Percentiles rank a stretch among this genome's conserved stretches.
Conservation (phyloP, 2,888 invertebrate genomes). For the Sepioteuthis lessoniana region DNA sequence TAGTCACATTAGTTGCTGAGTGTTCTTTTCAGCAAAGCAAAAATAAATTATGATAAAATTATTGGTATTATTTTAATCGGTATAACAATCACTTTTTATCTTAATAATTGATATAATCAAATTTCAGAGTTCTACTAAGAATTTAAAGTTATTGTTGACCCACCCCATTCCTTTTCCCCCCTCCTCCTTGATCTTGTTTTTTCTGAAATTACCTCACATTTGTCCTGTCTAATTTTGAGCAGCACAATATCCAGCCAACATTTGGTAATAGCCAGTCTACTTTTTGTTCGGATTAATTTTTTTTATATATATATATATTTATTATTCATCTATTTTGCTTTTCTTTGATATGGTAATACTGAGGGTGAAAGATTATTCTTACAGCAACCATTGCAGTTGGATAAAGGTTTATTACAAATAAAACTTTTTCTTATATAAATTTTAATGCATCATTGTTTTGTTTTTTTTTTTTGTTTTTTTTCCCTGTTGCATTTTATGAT, state of each 20-base stretch:
- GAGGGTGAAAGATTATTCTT: conserved; percentile 9
- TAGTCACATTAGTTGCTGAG: neutral
- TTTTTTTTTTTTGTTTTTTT: neutral
- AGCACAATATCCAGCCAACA: conserved; percentile 21
- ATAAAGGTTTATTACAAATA: neutral
- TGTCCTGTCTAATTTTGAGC: conserved; percentile 6
- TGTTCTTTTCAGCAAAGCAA: too few species aligned
- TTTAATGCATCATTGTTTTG: neutral
- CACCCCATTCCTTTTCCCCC: neutral
- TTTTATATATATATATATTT: neutral
- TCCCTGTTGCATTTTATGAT: neutral
- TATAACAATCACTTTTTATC: neutral
- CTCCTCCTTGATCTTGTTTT: neutral
- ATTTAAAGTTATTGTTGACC: neutral
- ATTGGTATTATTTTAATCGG: neutral
- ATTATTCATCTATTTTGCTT: neutral
- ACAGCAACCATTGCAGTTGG: neutral
- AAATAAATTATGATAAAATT: too few species aligned
- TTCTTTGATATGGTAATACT: neutral
- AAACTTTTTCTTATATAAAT: neutral
- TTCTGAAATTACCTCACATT: neutral
- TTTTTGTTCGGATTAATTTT: neutral
- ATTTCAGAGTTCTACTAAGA: too few species aligned
- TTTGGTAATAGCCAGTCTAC: conserved; percentile 12
- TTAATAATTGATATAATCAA: neutral